Evolutionary conservation across 2,888 invertebrate genomes (phyloP).

Genomic region (Noctua janthina): DNA sequence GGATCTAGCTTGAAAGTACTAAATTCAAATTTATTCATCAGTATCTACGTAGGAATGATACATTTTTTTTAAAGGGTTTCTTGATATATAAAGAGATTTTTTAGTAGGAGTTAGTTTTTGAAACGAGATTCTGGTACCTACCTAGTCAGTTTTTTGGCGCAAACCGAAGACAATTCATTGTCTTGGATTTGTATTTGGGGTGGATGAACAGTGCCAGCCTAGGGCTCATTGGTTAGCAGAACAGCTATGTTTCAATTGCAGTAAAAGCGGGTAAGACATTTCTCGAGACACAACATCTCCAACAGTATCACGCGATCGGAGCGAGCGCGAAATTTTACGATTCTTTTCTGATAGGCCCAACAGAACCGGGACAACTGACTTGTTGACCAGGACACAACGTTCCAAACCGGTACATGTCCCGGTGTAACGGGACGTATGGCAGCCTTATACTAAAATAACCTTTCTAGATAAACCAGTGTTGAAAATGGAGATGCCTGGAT

Average conservation of each 20-base stretch:
- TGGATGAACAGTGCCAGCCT: background rate
- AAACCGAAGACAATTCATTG: background rate
- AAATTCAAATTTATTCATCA: background rate
- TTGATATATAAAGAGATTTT: background rate
- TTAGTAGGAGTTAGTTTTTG: background rate
- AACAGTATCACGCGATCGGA: background rate
- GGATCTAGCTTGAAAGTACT: background rate
- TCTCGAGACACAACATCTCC: background rate
- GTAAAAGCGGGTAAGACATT: background rate
- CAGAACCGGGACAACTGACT: background rate
- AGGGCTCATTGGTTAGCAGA: background rate
- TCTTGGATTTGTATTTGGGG: background rate
- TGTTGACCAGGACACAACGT: background rate
- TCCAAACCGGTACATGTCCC: background rate
- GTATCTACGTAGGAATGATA: background rate
- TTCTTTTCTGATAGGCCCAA: background rate
- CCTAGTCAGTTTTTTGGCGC: background rate
- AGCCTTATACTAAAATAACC: background rate
- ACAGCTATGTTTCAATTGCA: background rate
- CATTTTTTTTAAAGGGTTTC: background rate
- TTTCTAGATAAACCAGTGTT: background rate
- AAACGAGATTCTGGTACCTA: background rate
- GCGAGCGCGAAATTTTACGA: background rate
- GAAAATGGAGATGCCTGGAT: background rate
- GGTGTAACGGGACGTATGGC: background rate